Percentiles rank a stretch among this genome's conserved stretches.
Evolutionary conservation across 2,888 invertebrate genomes (phyloP).

Genomic region (Drepanosiphum platanoidis): DNA sequence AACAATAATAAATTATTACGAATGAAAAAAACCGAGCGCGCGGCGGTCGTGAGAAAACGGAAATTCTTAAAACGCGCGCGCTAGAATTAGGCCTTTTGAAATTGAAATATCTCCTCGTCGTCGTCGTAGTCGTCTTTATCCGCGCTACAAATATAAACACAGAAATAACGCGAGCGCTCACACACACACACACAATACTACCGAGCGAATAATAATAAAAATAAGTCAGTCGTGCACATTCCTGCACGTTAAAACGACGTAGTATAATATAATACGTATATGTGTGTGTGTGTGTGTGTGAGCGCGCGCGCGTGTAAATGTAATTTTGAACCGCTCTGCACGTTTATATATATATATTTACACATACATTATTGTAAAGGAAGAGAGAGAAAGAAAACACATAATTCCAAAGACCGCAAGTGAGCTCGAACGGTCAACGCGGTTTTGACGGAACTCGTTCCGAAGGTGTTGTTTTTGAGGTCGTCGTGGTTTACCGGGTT

Average conservation of each 20-base stretch:
- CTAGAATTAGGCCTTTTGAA: constrained; percentile 7
- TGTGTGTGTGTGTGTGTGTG: no score
- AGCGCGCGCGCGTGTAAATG: not conserved
- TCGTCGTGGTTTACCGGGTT: not conserved
- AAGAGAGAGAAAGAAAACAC: not conserved
- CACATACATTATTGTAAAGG: no score
- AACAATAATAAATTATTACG: not conserved
- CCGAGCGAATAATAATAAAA: constrained; percentile 2
- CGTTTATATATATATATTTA: no score
- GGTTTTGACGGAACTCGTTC: constrained; percentile 33
- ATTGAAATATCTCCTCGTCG: constrained; percentile 34
- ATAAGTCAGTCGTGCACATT: constrained; percentile 57
- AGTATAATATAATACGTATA: not conserved
- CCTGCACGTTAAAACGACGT: constrained; percentile 25
- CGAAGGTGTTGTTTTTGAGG: constrained; percentile 29
- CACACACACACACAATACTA: not conserved
- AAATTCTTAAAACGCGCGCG: not conserved
- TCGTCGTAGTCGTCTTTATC: not conserved
- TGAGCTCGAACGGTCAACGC: constrained; percentile 7
- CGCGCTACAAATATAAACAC: not conserved
- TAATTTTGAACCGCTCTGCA: constrained; percentile 21
- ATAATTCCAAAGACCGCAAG: constrained; percentile 34
- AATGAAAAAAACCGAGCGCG: not conserved
- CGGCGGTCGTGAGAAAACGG: not conserved
- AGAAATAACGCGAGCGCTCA: no score